Evolutionary conservation across 2,113 vertebrate species (phyloP), one percentile per base, ranked within the genome.

Genomic region (Chaetura pelagica): DNA sequence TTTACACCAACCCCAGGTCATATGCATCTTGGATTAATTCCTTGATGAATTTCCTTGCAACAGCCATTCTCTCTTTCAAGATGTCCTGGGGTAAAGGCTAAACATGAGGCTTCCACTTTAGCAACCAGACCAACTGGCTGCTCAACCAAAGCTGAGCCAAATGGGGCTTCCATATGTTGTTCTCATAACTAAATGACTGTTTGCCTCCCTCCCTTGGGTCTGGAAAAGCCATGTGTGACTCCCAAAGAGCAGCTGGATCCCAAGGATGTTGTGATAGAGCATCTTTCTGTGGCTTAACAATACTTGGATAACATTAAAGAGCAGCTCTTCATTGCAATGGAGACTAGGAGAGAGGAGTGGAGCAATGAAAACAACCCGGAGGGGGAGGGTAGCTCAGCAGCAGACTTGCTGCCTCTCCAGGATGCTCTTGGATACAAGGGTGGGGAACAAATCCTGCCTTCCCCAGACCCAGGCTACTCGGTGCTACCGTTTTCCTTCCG

Each of bases 401-500:
- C 38, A 74, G 59, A 12, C 10, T 69, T 67, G n/a, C 29, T 55
- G 35, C 42, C 32, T 85, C 75, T 75, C 54, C 21, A 49, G 55
- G n/a, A 49, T 78, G 42, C 24, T 63, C 20, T 76, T 59, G 29
- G 29, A 83, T 79, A 54, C 34, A 79, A 32, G 1, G 0, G 15
- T 40, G 57, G 35, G 26, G 55, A 80, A 80, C 55, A 80, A 93
- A 84, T 84, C 20, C 40, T 54, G 12, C 21, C 63, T n/a, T 22
- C 44, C n/a, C 64, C 21, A 75, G 27, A n/a, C 16, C 52, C 4
- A 0, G 34, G 17, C 71, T 91, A 29, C 44, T 91, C 4, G 0
- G 18, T 57, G 73, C 68, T 94, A 34, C 68, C 0, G 14, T 52
- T 94, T 87, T 83, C 34, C 32, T 86, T 80, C 61, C 49, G 22